phyloP scores from a whole-genome alignment of 2,797 vertebrate genomes.

The Lutjanus campechanus region DNA sequence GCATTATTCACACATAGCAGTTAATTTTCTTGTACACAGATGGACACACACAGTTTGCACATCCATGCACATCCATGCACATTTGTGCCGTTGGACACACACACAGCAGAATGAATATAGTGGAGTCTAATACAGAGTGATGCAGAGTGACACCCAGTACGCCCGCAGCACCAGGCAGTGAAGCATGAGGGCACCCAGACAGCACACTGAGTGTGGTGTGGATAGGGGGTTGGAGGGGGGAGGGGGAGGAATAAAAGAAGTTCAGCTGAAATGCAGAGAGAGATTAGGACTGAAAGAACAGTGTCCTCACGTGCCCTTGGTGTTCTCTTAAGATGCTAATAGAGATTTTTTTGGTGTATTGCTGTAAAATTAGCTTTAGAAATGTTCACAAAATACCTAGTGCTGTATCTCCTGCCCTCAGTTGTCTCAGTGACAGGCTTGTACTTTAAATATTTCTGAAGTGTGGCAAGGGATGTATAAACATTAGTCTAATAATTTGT shows the following conservation, averaged over 20 bases:
- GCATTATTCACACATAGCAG: slow-evolving; percentile 43
- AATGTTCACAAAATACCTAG: background rate
- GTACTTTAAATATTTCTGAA: background rate
- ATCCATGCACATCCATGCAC: slow-evolving; percentile 64
- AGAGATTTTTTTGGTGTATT: background rate
- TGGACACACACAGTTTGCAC: slow-evolving; percentile 62
- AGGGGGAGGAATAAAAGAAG: slow-evolving; percentile 43
- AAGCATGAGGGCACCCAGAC: slow-evolving; percentile 71
- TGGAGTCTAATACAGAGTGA: slow-evolving; percentile 70
- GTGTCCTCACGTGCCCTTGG: slow-evolving; percentile 64
- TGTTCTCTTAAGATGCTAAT: slow-evolving; percentile 27
- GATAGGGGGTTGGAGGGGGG: slow-evolving; percentile 30
- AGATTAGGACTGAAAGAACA: slow-evolving; percentile 16
- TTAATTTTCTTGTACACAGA: slow-evolving; percentile 56
- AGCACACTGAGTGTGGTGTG: slow-evolving; percentile 57
- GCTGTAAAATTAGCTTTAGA: slow-evolving; percentile 6
- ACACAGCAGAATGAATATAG: slow-evolving; percentile 51
- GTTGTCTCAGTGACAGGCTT: background rate
- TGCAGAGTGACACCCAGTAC: slow-evolving; percentile 63
- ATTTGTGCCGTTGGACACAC: slow-evolving; percentile 49
- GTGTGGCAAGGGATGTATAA: background rate
- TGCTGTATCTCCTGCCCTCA: background rate
- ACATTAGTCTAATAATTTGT: background rate
- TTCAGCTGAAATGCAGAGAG: slow-evolving; percentile 46
- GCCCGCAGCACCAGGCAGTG: slow-evolving; percentile 67